A percentile compares a stretch with the other conserved stretches of the same genome.
phyloP scores from a whole-genome alignment of 2,113 vertebrate species.

The Megalops atlanticus region DNA sequence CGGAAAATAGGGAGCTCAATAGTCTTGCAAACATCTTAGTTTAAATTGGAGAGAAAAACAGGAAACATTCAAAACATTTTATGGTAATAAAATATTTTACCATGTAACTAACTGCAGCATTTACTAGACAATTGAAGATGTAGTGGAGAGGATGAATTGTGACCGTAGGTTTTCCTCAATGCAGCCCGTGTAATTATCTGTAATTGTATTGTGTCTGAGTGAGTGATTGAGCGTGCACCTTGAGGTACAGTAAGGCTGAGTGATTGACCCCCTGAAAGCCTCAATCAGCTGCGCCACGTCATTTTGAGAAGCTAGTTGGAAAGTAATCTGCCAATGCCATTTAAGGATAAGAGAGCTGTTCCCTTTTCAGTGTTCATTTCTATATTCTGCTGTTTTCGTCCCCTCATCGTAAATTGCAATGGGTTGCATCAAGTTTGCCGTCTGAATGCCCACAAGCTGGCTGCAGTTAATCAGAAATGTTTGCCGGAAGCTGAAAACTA shows the following conservation, averaged over 20 bases:
- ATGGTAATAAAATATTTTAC: no score
- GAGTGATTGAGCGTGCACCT: not conserved
- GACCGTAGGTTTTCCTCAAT: no score
- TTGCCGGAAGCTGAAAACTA: not conserved
- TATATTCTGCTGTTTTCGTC: not conserved
- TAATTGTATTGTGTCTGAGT: not conserved
- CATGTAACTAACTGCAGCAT: not conserved
- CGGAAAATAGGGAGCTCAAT: not conserved
- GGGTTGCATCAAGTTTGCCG: constrained; percentile 12
- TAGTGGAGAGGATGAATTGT: not conserved
- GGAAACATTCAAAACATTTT: not conserved
- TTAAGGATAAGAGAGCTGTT: not conserved
- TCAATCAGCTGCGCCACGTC: not conserved
- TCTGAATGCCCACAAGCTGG: not conserved
- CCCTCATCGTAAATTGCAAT: not conserved
- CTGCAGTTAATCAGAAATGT: not conserved
- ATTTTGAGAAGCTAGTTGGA: not conserved
- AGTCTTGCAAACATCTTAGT: not conserved
- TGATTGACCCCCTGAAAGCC: not conserved
- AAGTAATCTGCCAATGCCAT: not conserved
- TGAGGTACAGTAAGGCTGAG: not conserved
- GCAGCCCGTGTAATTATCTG: no score
- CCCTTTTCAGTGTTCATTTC: not conserved
- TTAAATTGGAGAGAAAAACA: not conserved
- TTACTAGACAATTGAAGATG: not conserved